phyloP scores from a whole-genome alignment of 2,113 vertebrate genomes.

The Poeciliopsis occidentalis region DNA sequence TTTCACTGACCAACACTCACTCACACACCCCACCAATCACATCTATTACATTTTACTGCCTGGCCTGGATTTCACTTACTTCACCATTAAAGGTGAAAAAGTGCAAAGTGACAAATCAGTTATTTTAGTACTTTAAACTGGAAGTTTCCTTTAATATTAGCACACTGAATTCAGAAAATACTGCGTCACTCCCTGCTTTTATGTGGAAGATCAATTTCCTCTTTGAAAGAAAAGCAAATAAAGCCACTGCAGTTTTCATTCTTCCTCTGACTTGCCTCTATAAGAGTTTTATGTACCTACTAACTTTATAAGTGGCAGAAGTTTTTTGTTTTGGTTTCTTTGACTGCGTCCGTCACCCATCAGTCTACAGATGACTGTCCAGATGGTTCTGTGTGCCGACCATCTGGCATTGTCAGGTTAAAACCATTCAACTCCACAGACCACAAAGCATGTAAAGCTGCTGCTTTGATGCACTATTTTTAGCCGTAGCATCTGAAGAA shows the following conservation, averaged over 20 bases:
- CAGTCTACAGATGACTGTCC: not conserved
- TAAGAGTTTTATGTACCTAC: not conserved
- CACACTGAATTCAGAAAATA: no score
- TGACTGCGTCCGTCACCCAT: not conserved
- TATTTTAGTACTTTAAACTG: no score
- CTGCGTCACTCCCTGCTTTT: no score
- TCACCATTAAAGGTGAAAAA: no score
- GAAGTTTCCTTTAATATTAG: no score
- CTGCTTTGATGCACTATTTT: not conserved
- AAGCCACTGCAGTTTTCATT: not conserved
- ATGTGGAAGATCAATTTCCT: no score
- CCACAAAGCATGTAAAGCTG: not conserved
- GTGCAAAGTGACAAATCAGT: no score
- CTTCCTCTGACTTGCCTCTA: not conserved
- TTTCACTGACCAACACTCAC: no score
- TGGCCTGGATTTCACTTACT: no score
- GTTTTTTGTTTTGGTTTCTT: not conserved
- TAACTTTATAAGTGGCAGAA: not conserved
- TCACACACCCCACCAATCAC: no score
- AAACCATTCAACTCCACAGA: not conserved
- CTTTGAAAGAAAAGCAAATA: not conserved
- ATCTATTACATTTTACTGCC: no score
- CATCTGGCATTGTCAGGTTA: not conserved
- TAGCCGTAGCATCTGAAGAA: not conserved
- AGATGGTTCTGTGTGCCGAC: not conserved